These are phyloP conservation scores for Cotesia typhae DNA, from an alignment of 1,140 invertebrate genomes.

Conservation along the genomic window DNA sequence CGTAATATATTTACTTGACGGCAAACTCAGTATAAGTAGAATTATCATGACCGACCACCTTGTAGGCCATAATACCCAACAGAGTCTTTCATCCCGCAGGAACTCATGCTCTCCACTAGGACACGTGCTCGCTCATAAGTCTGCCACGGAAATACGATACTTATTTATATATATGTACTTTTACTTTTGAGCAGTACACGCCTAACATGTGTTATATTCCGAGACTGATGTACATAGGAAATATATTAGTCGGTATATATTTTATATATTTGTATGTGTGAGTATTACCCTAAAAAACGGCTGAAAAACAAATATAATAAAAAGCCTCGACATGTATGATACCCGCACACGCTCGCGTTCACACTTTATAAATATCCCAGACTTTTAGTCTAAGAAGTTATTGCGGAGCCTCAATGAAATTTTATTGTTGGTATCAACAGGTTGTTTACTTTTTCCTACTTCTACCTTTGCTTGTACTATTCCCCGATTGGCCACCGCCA, in stretches of 20 bases:
- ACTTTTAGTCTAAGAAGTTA: background rate
- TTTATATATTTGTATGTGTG: no score
- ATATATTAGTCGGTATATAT: background rate
- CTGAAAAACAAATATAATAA: background rate
- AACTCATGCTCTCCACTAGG: background rate
- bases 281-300: background rate
- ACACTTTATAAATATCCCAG: constrained; percentile 3
- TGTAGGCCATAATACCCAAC: no score
- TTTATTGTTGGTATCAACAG: constrained; percentile 38
- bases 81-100: background rate
- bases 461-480: constrained; percentile 4
- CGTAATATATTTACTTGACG: constrained; percentile 4
- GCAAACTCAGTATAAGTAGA: background rate
- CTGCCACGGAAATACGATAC: constrained; percentile 28
- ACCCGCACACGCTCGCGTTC: background rate
- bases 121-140: constrained; percentile 16
- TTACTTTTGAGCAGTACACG: constrained; percentile 2
- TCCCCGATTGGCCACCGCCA: background rate
- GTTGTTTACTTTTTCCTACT: constrained; percentile 42
- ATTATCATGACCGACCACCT: no score
- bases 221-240: background rate
- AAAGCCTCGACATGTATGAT: background rate
- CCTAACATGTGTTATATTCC: constrained; percentile 27
- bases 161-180: constrained; percentile 25
- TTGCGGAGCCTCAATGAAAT: background rate